Percentiles rank a stretch among this genome's conserved stretches.
These are phyloP conservation scores for Taurulus bubalis DNA, from an alignment of 2,113 vertebrate species.

Conservation along the genomic window DNA sequence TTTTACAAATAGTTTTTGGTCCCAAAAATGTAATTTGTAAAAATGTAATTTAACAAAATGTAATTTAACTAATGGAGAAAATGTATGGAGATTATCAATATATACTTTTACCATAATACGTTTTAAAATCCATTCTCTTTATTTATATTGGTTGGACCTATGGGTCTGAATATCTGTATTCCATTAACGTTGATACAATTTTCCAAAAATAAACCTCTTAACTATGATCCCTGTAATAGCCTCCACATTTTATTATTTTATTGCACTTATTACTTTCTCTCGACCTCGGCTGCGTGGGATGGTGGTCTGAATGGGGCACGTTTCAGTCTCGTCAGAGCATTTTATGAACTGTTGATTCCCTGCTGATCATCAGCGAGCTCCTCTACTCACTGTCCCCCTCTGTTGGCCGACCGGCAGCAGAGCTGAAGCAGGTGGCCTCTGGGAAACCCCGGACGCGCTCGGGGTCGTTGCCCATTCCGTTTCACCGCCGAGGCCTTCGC, in stretches of 20 bases:
- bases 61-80: not conserved
- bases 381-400: constrained; percentile 80
- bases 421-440: constrained; percentile 30
- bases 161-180: not conserved
- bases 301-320: not conserved
- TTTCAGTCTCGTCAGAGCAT: constrained; percentile 1
- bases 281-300: not conserved
- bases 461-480: not conserved
- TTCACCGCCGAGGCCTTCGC: not conserved
- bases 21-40: no score
- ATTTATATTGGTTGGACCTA: not conserved
- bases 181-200: not conserved
- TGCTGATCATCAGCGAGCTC: constrained; percentile 4
- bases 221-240: not conserved
- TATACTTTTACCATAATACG: not conserved
- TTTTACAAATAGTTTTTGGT: not conserved
- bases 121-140: not conserved
- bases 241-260: not conserved
- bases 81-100: not conserved
- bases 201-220: not conserved
- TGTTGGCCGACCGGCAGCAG: constrained; percentile 76
- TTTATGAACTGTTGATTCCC: not conserved
- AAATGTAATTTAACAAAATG: no score
- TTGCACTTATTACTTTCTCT: no score
- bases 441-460: not conserved